Base-by-base conservation (phyloP, 2,113 vertebrate genomes). In the Sylvietta virens region DNA sequence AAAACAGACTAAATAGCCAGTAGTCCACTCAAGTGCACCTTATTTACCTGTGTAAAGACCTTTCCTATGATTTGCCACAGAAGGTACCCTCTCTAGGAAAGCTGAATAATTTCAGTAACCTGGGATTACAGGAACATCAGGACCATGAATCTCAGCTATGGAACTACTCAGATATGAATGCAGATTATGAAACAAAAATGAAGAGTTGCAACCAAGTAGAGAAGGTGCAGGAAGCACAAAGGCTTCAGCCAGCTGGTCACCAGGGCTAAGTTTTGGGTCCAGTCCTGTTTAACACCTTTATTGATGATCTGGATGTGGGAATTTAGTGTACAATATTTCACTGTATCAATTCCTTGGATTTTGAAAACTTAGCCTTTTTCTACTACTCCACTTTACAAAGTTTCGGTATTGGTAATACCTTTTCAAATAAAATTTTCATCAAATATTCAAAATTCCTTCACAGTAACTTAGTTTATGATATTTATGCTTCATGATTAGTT, bases 231-330 rank as follows among this genome's bases (percentile, higher is more conserved):
- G 15, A 92, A 74, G 18, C 20, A 48, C 21, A 45, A 50, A 1
- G 2, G 17, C 35, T 53, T 62, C n/a, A 48, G 54, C 35, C 3
- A 11, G 26, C 3, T 0, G 0, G 14, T 44, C 53, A 44, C 39
- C 22, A 53, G 26, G n/a, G 28, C 23, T 21, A 4, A 22, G 8
- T 9, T 39, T 15, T 61, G 54, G n/a, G 7, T 53, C 40, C 2
- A 8, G 9, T 54, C n/a, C n/a, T 47, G 30, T 30, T 79, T n/a
- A 39, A 62, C 10, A 61, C 6, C 10, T n/a, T 56, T 30, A 30
- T 6, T 40, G 50, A 30, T 47, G 19, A 30, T 54, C 30, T 40
- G 40, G 10, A 30, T 20, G 3, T 47, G 24, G 30, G 28, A 53
- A 39, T 11, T 53, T 18, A 69, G 23, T 20, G 23, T 13, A 20